A percentile compares a stretch with the other conserved stretches of the same genome.
phyloP scores from a whole-genome alignment of 2,797 vertebrate species.

The Pangasius sanitwongsei region DNA sequence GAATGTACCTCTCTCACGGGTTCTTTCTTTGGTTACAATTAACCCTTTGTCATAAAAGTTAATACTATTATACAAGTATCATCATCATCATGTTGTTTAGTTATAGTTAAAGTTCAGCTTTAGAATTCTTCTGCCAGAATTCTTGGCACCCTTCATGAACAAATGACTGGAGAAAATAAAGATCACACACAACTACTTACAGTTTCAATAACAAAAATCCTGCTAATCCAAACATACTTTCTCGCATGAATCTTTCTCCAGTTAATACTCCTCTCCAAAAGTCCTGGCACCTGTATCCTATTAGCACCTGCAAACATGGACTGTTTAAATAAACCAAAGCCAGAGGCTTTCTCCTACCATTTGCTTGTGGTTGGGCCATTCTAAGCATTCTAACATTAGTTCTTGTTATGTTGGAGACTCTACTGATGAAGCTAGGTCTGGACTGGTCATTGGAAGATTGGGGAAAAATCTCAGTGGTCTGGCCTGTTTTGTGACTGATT shows the following conservation, averaged over 20 bases:
- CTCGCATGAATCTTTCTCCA: background rate
- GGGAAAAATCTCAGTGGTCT: background rate
- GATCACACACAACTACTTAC: background rate
- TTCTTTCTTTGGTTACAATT: background rate
- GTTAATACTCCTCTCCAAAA: background rate
- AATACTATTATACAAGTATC: background rate
- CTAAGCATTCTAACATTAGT: background rate
- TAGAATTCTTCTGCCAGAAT: background rate
- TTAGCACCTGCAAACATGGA: slow-evolving; percentile 16
- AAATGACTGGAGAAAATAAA: background rate
- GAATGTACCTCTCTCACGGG: background rate
- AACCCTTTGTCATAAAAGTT: no score
- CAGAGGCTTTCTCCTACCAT: background rate
- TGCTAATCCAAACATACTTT: slow-evolving; percentile 16
- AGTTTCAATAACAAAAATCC: background rate
- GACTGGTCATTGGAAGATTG: no score
- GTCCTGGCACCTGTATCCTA: background rate
- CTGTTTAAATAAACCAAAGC: slow-evolving; percentile 12
- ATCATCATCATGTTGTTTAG: background rate
- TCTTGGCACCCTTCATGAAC: background rate
- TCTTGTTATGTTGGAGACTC: background rate
- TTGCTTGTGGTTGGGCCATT: background rate
- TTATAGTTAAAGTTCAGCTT: background rate
- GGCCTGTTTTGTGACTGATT: background rate
- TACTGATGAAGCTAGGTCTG: background rate